Percentiles rank a stretch among this genome's conserved stretches.
Evolutionary conservation across 2,888 invertebrate genomes (phyloP).

Genomic region (Scrobipalpa costella): DNA sequence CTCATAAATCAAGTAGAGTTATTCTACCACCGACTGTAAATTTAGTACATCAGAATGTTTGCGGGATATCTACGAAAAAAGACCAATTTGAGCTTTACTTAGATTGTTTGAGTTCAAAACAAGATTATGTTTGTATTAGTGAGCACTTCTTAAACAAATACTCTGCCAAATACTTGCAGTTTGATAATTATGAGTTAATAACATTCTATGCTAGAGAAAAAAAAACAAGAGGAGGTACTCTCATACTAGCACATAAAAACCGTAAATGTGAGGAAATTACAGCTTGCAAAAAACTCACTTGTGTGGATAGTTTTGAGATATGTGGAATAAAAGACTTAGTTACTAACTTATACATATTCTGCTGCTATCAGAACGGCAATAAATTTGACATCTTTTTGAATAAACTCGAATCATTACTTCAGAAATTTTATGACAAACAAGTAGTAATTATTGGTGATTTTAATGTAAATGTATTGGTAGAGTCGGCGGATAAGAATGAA

Average conservation of each 20-base stretch:
- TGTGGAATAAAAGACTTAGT: neutral
- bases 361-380: neutral
- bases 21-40: neutral
- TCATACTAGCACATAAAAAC: neutral
- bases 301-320: neutral
- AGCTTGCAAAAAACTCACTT: neutral
- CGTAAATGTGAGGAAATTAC: neutral
- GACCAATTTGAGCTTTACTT: neutral
- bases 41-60: neutral
- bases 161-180: neutral
- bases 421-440: neutral
- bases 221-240: neutral
- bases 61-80: neutral
- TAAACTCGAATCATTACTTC: neutral
- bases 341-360: neutral
- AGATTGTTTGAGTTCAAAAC: neutral
- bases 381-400: neutral
- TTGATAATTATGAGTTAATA: neutral
- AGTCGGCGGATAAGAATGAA: too few relatives aligned
- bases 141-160: neutral
- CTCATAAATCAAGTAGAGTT: too few relatives aligned
- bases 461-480: too few relatives aligned
- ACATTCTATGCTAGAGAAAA: neutral
- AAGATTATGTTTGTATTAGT: neutral
- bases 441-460: neutral